These are phyloP conservation scores for Echiichthys vipera DNA, from an alignment of 2,797 vertebrate species.

Conservation along the genomic window DNA sequence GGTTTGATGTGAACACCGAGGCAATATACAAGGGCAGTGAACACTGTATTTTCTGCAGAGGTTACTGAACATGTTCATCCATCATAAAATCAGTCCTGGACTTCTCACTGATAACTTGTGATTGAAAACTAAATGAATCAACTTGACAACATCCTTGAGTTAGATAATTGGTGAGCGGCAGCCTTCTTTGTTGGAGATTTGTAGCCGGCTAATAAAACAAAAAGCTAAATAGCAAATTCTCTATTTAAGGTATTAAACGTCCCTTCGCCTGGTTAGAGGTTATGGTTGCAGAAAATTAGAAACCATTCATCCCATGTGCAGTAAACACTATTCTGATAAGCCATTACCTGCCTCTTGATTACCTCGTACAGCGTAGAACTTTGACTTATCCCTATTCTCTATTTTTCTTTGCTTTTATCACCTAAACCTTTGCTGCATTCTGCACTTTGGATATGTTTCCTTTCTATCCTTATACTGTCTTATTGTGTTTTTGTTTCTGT, in stretches of 20 bases:
- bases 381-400: background rate
- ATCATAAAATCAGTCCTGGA: background rate
- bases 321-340: background rate
- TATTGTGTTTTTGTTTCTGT: background rate
- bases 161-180: background rate
- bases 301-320: background rate
- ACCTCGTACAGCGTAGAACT: background rate
- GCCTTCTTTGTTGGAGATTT: background rate
- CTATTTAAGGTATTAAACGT: background rate
- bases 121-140: background rate
- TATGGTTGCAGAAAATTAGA: background rate
- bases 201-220: accelerated
- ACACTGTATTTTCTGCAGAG: background rate
- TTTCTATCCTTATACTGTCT: background rate
- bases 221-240: slow-evolving; percentile 5
- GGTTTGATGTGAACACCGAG: background rate
- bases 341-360: background rate
- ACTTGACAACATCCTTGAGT: background rate
- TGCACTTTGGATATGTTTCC: too few relatives aligned
- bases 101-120: background rate
- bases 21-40: background rate
- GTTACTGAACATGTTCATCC: too few relatives aligned
- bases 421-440: background rate
- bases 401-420: background rate
- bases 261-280: background rate